Conservation (phyloP, 2,888 invertebrate genomes). For the Stictocephala bisonia region DNA sequence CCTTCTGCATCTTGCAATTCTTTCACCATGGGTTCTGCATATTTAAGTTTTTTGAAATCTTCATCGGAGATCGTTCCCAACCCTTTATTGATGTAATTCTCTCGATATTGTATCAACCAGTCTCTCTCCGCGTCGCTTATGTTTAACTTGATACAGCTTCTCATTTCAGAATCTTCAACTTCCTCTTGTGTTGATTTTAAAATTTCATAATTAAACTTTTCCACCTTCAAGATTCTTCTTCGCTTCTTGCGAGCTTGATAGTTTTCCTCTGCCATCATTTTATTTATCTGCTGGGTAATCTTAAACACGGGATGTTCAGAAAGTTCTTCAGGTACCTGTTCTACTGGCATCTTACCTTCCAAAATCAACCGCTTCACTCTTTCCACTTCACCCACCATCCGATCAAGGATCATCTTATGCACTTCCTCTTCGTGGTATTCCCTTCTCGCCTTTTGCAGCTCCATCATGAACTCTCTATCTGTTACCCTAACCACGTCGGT, state of each 20-base stretch:
- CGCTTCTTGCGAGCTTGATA: conserved; percentile 1
- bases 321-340: conserved; percentile 75
- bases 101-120: background rate
- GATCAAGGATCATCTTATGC: conserved; percentile 70
- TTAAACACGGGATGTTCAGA: conserved; percentile 75
- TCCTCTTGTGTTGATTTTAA: conserved; percentile 17
- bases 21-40: conserved; percentile 15
- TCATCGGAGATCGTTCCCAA: background rate
- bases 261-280: conserved; percentile 3
- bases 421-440: conserved; percentile 74
- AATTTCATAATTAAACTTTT: conserved; percentile 14
- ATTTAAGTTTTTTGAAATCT: conserved; percentile 15
- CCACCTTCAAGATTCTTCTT: no score
- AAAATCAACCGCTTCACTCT: conserved; percentile 76
- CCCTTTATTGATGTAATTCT: background rate
- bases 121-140: background rate
- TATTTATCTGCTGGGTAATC: conserved; percentile 55
- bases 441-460: conserved; percentile 72
- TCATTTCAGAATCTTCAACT: conserved; percentile 16
- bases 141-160: background rate
- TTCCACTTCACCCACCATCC: conserved; percentile 67
- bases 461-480: conserved; percentile 75
- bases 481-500: conserved; percentile 75
- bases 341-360: conserved; percentile 74
- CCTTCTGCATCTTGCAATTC: conserved; percentile 65